These are phyloP conservation scores for Myiotriccus ornatus DNA, from an alignment of 2,797 vertebrate species.

Conservation along the genomic window DNA sequence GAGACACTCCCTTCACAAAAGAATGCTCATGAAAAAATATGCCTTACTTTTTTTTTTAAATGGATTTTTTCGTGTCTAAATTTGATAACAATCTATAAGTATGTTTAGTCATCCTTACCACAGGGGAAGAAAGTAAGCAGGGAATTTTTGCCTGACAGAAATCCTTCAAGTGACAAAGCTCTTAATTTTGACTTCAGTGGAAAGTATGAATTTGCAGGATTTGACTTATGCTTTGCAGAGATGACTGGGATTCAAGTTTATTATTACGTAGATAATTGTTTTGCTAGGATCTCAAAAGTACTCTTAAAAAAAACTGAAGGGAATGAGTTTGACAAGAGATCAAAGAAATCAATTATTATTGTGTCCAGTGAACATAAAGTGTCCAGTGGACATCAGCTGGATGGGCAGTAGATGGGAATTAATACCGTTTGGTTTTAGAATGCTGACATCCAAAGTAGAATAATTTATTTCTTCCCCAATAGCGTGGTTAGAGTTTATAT, in stretches of 20 bases:
- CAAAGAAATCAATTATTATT: background rate
- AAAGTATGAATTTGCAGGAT: background rate
- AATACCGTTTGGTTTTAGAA: background rate
- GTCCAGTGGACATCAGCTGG: background rate
- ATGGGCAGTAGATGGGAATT: background rate
- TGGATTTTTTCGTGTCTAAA: background rate
- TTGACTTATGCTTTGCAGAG: background rate
- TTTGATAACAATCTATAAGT: background rate
- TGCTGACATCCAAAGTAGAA: background rate
- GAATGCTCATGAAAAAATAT: background rate
- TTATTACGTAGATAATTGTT: background rate
- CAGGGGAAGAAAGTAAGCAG: background rate
- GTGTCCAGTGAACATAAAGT: background rate
- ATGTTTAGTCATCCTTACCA: slow-evolving; percentile 2
- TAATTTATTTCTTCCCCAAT: background rate
- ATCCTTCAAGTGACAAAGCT: background rate
- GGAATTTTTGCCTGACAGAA: slow-evolving; percentile 12
- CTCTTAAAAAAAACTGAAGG: background rate
- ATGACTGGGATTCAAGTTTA: background rate
- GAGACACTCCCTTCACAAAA: background rate
- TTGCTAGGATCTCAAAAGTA: background rate
- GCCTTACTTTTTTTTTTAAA: background rate
- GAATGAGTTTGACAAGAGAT: background rate
- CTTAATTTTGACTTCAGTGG: background rate
- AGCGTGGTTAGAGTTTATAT: background rate